Percentiles rank a stretch among this genome's conserved stretches.
Conservation (phyloP, 2,797 vertebrate genomes). For the Meriones psammophilus region DNA sequence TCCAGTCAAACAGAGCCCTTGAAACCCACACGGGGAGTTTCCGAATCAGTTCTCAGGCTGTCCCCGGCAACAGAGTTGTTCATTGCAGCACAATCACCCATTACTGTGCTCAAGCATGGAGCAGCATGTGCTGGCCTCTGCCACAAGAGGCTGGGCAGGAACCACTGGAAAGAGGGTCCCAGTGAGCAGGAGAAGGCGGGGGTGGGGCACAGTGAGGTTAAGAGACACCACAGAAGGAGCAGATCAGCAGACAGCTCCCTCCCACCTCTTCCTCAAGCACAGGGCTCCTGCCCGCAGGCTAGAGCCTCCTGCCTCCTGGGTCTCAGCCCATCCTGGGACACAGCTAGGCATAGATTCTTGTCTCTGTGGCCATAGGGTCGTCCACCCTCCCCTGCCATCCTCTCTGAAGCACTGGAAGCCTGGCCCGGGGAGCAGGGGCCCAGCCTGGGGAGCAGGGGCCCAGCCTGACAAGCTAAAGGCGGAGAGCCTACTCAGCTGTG, state of each 20-base stretch:
- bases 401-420: not conserved
- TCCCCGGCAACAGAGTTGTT: not conserved
- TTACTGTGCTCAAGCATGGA: not conserved
- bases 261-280: not conserved
- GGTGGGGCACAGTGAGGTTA: not conserved
- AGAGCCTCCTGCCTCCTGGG: too few relatives aligned
- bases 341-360: not conserved
- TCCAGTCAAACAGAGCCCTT: not conserved
- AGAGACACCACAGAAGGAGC: too few relatives aligned
- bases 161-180: not conserved
- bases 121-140: not conserved
- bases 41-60: not conserved
- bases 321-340: not conserved
- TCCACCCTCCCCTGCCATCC: not conserved
- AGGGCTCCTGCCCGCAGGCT: not conserved
- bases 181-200: not conserved
- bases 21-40: conserved; percentile 61
- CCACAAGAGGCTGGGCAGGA: not conserved
- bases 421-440: not conserved
- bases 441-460: not conserved
- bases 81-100: not conserved
- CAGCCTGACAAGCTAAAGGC: not conserved
- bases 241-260: not conserved
- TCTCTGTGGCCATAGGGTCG: not conserved
- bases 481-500: not conserved